These are phyloP conservation scores for Perizoma flavofasciatum DNA, from an alignment of 2,888 invertebrate genomes.

Conservation along the genomic window DNA sequence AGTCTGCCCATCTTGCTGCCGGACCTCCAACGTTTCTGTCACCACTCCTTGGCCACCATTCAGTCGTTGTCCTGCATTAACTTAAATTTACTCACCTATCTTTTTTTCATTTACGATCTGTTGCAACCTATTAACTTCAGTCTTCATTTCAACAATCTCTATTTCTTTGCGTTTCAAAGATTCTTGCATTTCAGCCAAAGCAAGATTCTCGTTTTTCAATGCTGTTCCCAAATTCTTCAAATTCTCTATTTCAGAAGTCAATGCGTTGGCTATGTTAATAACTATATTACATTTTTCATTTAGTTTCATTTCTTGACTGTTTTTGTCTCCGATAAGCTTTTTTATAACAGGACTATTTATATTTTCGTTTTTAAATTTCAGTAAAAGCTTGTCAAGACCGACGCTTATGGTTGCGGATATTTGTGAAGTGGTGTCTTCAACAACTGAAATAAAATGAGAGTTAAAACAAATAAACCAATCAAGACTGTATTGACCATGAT, in stretches of 20 bases:
- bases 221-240: conserved; percentile 46
- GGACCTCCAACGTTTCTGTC: too few species aligned
- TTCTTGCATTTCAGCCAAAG: conserved; percentile 43
- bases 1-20: too few species aligned
- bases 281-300: conserved; percentile 45
- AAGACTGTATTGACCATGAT: too few species aligned
- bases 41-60: too few species aligned
- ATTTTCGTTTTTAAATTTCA: conserved; percentile 42
- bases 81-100: conserved; percentile 47
- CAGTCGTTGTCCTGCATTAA: not conserved
- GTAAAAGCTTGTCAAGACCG: conserved; percentile 45
- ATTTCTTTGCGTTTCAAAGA: conserved; percentile 50
- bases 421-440: conserved; percentile 38
- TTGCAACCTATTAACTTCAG: conserved; percentile 48
- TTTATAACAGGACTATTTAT: conserved; percentile 41
- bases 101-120: conserved; percentile 47
- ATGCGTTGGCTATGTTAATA: conserved; percentile 46
- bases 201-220: conserved; percentile 44
- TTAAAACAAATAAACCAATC: not conserved
- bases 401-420: conserved; percentile 40
- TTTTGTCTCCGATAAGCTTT: conserved; percentile 36
- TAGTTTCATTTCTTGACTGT: conserved; percentile 22
- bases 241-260: conserved; percentile 46
- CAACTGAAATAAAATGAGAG: conserved; percentile 40
- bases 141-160: conserved; percentile 44